Percentiles rank a stretch among this genome's conserved stretches.
Evolutionary conservation across 1,140 invertebrate species (phyloP).

Genomic region (Meloidogyne hapla): DNA sequence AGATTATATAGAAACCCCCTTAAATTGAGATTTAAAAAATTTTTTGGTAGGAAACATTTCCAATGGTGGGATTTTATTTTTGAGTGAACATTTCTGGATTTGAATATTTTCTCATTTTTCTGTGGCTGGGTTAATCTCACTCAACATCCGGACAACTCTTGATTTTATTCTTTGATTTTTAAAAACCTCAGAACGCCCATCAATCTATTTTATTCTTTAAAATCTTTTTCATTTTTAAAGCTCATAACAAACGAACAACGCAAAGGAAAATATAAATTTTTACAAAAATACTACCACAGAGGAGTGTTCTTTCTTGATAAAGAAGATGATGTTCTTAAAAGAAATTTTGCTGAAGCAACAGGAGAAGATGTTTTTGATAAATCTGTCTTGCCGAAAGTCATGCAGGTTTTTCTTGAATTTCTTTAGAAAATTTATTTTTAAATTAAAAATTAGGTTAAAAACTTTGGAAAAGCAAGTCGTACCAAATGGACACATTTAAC

Average conservation of each 20-base stretch:
- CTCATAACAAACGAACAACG: conserved; percentile 42
- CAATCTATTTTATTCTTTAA: too few species aligned
- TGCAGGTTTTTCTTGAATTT: conserved; percentile 74
- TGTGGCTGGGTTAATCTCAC: too few species aligned
- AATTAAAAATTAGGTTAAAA: conserved; percentile 76
- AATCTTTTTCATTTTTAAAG: too few species aligned
- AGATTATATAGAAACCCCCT: too few species aligned
- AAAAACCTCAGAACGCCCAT: too few species aligned
- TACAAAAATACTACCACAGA: conserved; percentile 99
- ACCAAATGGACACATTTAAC: conserved; percentile 99
- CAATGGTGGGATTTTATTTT: too few species aligned
- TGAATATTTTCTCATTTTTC: too few species aligned
- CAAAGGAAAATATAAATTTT: conserved; percentile 98
- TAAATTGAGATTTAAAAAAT: too few species aligned
- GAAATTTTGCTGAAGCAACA: conserved; percentile 93
- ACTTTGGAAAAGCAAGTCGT: conserved; percentile 94
- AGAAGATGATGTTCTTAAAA: conserved; percentile 86
- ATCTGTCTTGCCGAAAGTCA: conserved; percentile 95
- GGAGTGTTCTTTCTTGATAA: conserved; percentile 96
- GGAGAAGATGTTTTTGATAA: conserved; percentile 99
- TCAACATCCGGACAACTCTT: too few species aligned
- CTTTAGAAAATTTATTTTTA: conserved; percentile 20
- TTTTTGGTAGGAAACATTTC: too few species aligned
- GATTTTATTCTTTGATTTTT: too few species aligned
- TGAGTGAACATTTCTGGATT: too few species aligned